A percentile compares a stretch with the other conserved stretches of the same genome.
phyloP scores from a whole-genome alignment of 2,797 vertebrate species.

The Microctenopoma lineatum region DNA sequence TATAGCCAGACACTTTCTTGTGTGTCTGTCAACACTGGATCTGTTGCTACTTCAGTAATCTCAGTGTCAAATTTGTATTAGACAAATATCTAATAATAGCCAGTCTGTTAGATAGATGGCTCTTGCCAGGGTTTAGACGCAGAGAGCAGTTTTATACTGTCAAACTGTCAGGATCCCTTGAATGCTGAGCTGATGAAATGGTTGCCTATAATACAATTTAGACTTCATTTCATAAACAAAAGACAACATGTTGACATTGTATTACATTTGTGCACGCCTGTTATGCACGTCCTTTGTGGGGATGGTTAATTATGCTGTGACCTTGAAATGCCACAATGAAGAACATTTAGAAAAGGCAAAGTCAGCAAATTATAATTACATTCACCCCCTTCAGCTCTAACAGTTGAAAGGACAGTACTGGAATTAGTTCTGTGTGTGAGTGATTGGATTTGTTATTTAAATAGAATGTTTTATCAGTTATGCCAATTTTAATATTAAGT shows the following conservation, averaged over 20 bases:
- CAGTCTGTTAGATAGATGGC: constrained; percentile 46
- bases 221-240: constrained; percentile 50
- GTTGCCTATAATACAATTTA: constrained; percentile 43
- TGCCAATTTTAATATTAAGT: constrained; percentile 37
- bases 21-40: constrained; percentile 66
- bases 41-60: constrained; percentile 71
- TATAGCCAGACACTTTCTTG: constrained; percentile 54
- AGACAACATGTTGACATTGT: constrained; percentile 27
- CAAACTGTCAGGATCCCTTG: constrained; percentile 57
- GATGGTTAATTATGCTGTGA: constrained; percentile 53
- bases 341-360: constrained; percentile 54
- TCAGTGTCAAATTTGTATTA: constrained; percentile 69
- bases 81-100: constrained; percentile 77
- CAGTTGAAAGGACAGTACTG: constrained; percentile 38
- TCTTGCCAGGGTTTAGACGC: constrained; percentile 47
- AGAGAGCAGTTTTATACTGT: constrained; percentile 54
- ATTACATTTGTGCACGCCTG: constrained; percentile 32
- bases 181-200: constrained; percentile 54
- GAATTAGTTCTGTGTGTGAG: constrained; percentile 35
- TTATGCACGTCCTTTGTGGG: constrained; percentile 28
- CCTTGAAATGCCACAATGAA: constrained; percentile 56
- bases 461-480: constrained; percentile 44
- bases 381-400: constrained; percentile 33
- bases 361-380: constrained; percentile 68
- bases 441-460: constrained; percentile 45